Base-by-base conservation (phyloP, 2,888 invertebrate species). In the Ctenicera cuprea region DNA sequence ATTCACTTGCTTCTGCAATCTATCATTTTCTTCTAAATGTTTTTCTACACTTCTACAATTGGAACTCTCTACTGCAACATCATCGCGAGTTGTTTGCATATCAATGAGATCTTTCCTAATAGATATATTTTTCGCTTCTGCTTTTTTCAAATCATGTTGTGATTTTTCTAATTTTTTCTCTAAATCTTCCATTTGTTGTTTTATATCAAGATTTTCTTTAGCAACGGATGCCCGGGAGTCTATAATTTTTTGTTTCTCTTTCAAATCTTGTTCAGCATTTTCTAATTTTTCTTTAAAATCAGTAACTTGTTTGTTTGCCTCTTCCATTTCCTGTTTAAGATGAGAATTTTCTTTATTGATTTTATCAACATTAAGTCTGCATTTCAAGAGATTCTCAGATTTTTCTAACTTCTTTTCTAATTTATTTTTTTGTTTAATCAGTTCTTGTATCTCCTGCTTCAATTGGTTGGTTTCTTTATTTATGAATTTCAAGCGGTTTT, bases 111-210 rank as follows among this genome's bases (percentile, higher is more conserved):
- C 8, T 41, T 65, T 65, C 5, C 65, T 43, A 57, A 59, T 65
- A 20, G 59, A 65, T 30, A 65, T 37, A 50, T 59, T 33, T 59
- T 65, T 71, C 9, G 12, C 20, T 16, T 70, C 70, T 0, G 70
- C 52, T 14, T 65, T 71, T 37, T 59, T 43, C 7, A 71, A 22
- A n/a, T 71, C 57, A 5, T 38, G 18, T n/a, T 65, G 43, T 11
- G 41, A 11, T 26, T 67, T 67, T 14, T 67, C 22, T 12, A 57
- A 26, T 30, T 48, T 30, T 20, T 37, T 26, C n/a, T 48, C 64
- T 14, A 50, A 48, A 11, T 48, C 14, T 50, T 48, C 33, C 9
- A 64, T 48, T 12, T 64, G 50, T 20, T 64, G 4, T 18, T 18
- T 48, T 12, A 64, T 16, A 12, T 12, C n/a, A 30, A 5, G n/a